These are phyloP conservation scores for Oceanodroma tethys DNA, from an alignment of 2,113 vertebrate species.

Conservation along the genomic window DNA sequence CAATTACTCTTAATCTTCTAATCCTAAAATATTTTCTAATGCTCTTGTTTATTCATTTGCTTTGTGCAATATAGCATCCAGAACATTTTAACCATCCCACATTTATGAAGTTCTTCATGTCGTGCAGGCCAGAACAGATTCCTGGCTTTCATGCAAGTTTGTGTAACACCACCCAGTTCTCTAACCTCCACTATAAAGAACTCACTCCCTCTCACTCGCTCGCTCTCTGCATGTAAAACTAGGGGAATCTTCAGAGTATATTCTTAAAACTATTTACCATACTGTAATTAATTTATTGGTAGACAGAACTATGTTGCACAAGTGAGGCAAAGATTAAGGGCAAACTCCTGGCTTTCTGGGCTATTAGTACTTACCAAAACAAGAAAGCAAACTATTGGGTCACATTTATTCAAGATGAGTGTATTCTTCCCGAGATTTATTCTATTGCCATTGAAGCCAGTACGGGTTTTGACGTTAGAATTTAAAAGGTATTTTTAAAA, in stretches of 20 bases:
- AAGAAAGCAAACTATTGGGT: neutral
- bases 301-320: neutral
- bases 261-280: neutral
- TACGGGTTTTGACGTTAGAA: neutral
- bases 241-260: neutral
- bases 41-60: slow-evolving; percentile 62
- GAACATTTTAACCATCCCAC: slow-evolving; percentile 63
- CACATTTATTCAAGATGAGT: neutral
- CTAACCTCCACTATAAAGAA: slow-evolving; percentile 12
- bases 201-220: neutral
- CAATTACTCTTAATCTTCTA: slow-evolving; percentile 70
- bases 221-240: neutral
- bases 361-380: neutral
- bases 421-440: neutral
- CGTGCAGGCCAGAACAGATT: slow-evolving; percentile 68
- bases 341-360: neutral
- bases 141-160: slow-evolving; percentile 54
- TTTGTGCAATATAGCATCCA: slow-evolving; percentile 69
- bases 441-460: neutral
- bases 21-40: slow-evolving; percentile 69
- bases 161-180: slow-evolving; percentile 48
- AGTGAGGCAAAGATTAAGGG: neutral
- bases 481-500: slow-evolving; percentile 29
- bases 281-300: neutral
- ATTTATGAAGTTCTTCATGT: slow-evolving; percentile 58